A percentile compares a stretch with the other conserved stretches of the same genome.
Conservation (phyloP, 2,888 invertebrate species). For the Carpatolechia fugitivella region DNA sequence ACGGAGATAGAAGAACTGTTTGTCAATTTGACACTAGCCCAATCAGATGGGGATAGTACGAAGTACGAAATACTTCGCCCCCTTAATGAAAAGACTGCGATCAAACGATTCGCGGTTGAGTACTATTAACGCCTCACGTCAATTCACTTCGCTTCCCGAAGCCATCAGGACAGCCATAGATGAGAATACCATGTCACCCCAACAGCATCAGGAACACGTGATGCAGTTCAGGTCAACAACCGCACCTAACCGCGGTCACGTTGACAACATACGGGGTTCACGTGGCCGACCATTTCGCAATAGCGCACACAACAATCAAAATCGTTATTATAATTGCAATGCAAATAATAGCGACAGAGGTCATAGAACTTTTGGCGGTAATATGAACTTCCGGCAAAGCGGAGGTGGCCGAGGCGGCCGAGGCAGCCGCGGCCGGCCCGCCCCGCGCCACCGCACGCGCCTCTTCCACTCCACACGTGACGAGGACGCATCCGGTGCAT, state of each 20-base stretch:
- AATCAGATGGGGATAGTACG: no score
- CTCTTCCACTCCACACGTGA: no score
- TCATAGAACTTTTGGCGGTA: no score
- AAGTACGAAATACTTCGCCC: neutral
- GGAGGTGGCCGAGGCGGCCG: neutral
- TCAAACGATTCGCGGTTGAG: conserved; percentile 4
- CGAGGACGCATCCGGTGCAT: no score
- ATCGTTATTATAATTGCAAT: no score
- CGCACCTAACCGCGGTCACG: no score
- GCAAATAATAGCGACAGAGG: no score
- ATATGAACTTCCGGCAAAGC: no score
- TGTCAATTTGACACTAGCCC: neutral
- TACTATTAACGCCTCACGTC: neutral
- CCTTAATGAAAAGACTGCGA: conserved; percentile 2
- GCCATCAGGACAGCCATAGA: neutral
- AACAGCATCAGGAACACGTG: neutral
- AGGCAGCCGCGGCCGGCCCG: neutral
- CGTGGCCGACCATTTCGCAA: no score
- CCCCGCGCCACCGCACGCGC: neutral
- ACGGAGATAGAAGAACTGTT: neutral
- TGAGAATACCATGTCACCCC: neutral
- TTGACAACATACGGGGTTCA: no score
- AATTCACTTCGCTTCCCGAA: neutral
- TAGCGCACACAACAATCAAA: no score
- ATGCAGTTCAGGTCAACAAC: neutral